phyloP scores from a whole-genome alignment of 2,888 invertebrate genomes.

The Cephonodes hylas region DNA sequence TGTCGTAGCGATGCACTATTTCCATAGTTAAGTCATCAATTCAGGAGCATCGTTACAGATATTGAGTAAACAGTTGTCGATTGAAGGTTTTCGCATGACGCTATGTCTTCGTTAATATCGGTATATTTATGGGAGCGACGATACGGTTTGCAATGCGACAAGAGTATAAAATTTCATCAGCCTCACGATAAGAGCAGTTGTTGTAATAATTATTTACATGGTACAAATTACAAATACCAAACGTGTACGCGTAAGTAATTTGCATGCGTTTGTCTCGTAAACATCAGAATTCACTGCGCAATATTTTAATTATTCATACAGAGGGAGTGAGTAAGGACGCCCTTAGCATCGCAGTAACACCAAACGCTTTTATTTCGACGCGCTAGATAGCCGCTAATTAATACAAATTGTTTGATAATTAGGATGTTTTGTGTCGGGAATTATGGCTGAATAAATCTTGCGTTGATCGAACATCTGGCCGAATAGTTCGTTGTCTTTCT shows the following conservation, averaged over 20 bases:
- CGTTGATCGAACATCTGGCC: not conserved
- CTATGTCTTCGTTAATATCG: slow-evolving; percentile 17
- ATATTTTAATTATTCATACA: slow-evolving; percentile 44
- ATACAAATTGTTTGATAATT: not conserved
- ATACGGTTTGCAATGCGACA: slow-evolving; percentile 34
- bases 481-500: no score
- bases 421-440: slow-evolving; percentile 15
- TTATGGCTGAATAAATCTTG: not conserved
- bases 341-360: slow-evolving; percentile 26
- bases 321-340: slow-evolving; percentile 34
- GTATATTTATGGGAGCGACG: slow-evolving; percentile 29
- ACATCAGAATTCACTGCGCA: slow-evolving; percentile 51
- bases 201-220: slow-evolving; percentile 40
- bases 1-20: not conserved
- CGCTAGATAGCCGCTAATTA: not conserved
- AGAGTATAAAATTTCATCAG: slow-evolving; percentile 53
- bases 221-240: slow-evolving; percentile 49
- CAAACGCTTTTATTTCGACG: not conserved
- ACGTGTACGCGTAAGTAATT: slow-evolving; percentile 43
- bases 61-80: no score
- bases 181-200: slow-evolving; percentile 41
- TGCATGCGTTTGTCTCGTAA: slow-evolving; percentile 48
- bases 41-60: not conserved
- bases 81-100: not conserved
- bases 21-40: not conserved